Evolutionary conservation across 2,888 invertebrate genomes (phyloP), one percentile per base, ranked within the genome.

Genomic region (Crioceris asparagi): DNA sequence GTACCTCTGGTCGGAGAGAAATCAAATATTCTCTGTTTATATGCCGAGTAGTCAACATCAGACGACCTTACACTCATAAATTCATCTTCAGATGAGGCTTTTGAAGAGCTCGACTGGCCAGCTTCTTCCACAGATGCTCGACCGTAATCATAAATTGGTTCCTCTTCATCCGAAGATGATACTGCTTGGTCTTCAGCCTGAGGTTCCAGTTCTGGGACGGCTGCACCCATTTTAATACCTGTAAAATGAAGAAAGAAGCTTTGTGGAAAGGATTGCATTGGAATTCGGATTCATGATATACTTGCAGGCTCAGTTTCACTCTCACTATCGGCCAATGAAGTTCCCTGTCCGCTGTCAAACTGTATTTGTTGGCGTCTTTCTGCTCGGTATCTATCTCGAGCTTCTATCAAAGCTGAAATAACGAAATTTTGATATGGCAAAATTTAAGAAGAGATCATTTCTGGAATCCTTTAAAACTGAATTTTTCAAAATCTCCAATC

Each of bases 281-380:
- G n/a, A n/a, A n/a, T n/a, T n/a, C n/a, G n/a, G n/a, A n/a, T n/a
- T n/a, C n/a, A n/a, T n/a, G n/a, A n/a, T n/a, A n/a, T n/a, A n/a
- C n/a, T n/a, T n/a, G n/a, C n/a, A n/a, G n/a, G n/a, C n/a, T 57
- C 59, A 3, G 48, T 40, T 32, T 61, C 62, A 40, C 52, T 56
- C 45, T 60, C 61, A 0, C 60, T 60, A 27, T 63, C 61, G 16
- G 53, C 53, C 1, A 58, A 42, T 1, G 62, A 64, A 2, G 60
- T 56, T 3, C 62, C 61, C 40, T 61, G 51, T 0, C 62, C 63
- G 29, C 61, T 61, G 36, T 64, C 63, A 30, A 46, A 45, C 18
- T 44, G 47, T 26, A 44, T 31, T 12, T 39, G 33, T 17, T 44
- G 41, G 7, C 44, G 44, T 4, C 45, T 36, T 21, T 49, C 42